These are phyloP conservation scores for Colistium nudipinnis DNA, from an alignment of 2,113 vertebrate species.

Conservation along the genomic window DNA sequence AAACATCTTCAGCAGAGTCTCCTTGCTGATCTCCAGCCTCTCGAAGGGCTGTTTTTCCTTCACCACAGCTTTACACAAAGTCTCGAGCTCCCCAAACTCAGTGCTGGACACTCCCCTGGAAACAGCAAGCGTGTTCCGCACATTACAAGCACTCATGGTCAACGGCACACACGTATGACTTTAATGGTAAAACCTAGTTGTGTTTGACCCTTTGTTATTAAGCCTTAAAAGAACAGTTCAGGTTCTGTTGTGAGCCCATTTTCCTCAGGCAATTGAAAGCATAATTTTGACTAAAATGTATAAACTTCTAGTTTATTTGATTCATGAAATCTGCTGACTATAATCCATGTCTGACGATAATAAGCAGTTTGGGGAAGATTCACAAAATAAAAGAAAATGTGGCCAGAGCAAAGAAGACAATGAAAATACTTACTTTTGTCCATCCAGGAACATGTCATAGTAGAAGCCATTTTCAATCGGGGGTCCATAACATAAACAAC, in stretches of 20 bases:
- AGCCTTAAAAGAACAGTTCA: background rate
- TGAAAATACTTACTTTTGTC: constrained; percentile 83
- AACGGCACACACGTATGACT: background rate
- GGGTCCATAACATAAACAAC: constrained; percentile 96
- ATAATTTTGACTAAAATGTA: background rate
- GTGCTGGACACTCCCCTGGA: constrained; percentile 92
- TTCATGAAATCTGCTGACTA: background rate
- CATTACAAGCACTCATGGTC: background rate
- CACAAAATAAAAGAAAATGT: background rate
- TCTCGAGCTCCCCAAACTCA: constrained; percentile 91
- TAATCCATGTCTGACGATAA: background rate
- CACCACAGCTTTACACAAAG: constrained; percentile 91
- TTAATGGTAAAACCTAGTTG: background rate
- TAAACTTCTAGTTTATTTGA: background rate
- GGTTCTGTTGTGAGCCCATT: background rate
- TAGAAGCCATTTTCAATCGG: constrained; percentile 99
- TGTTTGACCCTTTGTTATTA: background rate
- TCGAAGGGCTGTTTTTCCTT: constrained; percentile 98
- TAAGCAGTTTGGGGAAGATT: background rate
- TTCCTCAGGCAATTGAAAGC: background rate
- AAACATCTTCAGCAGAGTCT: constrained; percentile 95
- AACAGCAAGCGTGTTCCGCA: constrained; percentile 4
- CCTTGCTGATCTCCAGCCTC: constrained; percentile 94
- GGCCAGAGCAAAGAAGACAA: background rate
- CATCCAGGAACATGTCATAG: constrained; percentile 96